These are phyloP conservation scores for Astreopora myriophthalma DNA, from an alignment of 64 coral and sea anemone genomes.

Conservation along the genomic window DNA sequence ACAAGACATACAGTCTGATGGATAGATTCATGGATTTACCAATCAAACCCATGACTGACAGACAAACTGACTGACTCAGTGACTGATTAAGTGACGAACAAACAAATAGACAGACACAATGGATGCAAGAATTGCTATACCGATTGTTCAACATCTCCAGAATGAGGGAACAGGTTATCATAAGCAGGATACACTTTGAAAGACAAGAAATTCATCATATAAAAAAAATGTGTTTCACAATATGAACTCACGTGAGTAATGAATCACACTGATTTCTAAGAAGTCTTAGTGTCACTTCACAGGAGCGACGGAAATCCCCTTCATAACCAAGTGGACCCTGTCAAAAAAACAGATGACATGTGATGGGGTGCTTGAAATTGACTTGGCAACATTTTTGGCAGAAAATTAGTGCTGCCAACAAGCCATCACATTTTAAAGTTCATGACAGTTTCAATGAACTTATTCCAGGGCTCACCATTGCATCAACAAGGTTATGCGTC, in stretches of 20 bases:
- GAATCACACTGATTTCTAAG: constrained; percentile 95
- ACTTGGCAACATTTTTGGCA: background rate
- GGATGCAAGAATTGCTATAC: no score
- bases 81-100: no score
- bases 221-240: no score
- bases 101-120: no score
- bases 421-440: background rate
- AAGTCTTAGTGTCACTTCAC: constrained; percentile 91
- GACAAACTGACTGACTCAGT: no score
- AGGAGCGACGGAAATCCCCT: constrained; percentile 91
- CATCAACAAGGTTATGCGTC: constrained; percentile 95
- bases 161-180: no score
- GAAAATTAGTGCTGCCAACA: background rate
- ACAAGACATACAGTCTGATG: no score
- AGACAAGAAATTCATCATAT: no score
- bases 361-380: background rate
- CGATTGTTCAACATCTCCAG: no score
- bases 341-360: background rate
- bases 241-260: constrained; percentile 75
- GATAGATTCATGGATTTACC: no score
- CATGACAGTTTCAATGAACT: background rate
- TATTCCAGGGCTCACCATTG: constrained; percentile 70
- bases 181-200: no score
- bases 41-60: no score
- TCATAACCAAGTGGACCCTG: constrained; percentile 96